A percentile compares a stretch with the other conserved stretches of the same genome.
Conservation (phyloP, 2,888 invertebrate species). For the Morinoia aosen region DNA sequence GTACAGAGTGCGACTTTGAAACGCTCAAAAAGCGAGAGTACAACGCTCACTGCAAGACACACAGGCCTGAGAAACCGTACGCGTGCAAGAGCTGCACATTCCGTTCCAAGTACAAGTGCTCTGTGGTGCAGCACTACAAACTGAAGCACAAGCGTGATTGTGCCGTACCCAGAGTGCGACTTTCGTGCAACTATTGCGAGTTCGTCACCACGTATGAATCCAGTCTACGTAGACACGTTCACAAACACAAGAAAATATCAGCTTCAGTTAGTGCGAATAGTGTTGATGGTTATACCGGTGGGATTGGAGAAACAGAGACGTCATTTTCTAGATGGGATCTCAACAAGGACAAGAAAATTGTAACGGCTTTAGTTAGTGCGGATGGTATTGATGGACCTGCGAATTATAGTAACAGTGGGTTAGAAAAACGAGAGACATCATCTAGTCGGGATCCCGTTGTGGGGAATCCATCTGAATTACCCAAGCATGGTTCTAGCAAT, state of each 20-base stretch:
- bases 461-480: too few species aligned
- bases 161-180: neutral
- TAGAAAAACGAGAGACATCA: too few species aligned
- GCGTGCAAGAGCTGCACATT: neutral
- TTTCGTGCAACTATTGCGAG: neutral
- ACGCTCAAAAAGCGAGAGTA: neutral
- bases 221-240: neutral
- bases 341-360: neutral
- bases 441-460: too few species aligned
- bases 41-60: slow-evolving; percentile 29
- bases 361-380: neutral
- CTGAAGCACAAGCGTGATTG: neutral
- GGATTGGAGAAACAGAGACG: too few species aligned
- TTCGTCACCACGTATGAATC: neutral
- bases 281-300: too few species aligned
- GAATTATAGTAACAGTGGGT: too few species aligned
- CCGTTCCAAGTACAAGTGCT: slow-evolving; percentile 32
- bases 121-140: neutral
- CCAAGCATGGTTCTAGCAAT: too few species aligned
- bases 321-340: too few species aligned
- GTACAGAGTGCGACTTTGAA: neutral
- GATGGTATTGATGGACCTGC: too few species aligned
- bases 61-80: neutral
- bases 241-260: neutral
- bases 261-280: neutral